Evolutionary conservation across 2,797 vertebrate genomes (phyloP), one percentile per base, ranked within the genome.

Genomic region (Muraenolepis orangiensis): DNA sequence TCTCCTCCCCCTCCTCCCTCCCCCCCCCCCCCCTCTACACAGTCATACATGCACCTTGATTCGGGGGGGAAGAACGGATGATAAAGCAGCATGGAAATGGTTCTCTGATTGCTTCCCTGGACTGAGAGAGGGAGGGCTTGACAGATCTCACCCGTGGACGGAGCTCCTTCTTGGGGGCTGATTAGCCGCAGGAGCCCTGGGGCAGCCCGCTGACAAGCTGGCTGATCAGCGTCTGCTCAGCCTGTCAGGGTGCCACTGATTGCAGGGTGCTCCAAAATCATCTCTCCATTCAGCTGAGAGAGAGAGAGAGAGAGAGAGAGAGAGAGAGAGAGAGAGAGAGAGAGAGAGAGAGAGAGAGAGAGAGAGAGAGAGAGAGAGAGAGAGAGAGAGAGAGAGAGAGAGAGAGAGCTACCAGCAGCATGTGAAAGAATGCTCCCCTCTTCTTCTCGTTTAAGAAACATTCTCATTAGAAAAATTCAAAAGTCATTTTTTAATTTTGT

Each of bases 101-200:
- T 82, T 81, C 76, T 72, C 85, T 94, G 93, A 94, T 94, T 93
- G 91, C 81, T 92, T 89, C 87, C 78, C 76, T 79, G 72, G 74
- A 69, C 36, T 88, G 81, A 78, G 86, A 84, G 89, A n/a, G 92
- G 84, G 83, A 89, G 85, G 88, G 78, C 84, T 87, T 81, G 85
- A 92, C 88, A 86, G 90, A 88, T 87, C 85, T 68, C 64, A 66
- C 82, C 84, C 82, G 82, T 72, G 69, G 70, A 80, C 85, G 69
- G 72, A 85, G 80, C 83, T 78, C 76, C 87, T 91, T 90, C 87
- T 89, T 83, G 84, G 87, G 85, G 88, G 86, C 90, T 94, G 93
- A 94, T 94, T 94, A 92, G 91, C 91, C 87, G 81, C 51, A 70
- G 85, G 90, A 86, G 85, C 87, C 89, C 76, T 78, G 81, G 87